These are phyloP conservation scores for Hemithea aestivaria DNA, from an alignment of 2,888 invertebrate genomes.

Conservation along the genomic window DNA sequence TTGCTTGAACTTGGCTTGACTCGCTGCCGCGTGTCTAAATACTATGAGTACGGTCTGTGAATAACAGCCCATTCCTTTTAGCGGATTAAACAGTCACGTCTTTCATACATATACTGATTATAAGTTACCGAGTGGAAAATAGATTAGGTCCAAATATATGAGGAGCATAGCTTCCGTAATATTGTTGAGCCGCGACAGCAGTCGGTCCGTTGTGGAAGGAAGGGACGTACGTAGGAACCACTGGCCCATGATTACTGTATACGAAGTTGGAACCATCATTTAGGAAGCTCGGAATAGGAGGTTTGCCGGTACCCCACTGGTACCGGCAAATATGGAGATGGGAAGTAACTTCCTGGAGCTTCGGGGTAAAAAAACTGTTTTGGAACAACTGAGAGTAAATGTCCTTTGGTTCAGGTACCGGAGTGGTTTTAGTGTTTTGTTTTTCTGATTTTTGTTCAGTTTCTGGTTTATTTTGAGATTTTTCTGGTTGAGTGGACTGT, in stretches of 20 bases:
- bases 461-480: slow-evolving; percentile 2
- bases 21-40: no score
- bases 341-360: slow-evolving; percentile 1
- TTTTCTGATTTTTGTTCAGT: slow-evolving; percentile 4
- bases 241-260: slow-evolving; percentile 30
- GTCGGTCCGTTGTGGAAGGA: slow-evolving; percentile 9
- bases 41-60: no score
- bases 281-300: slow-evolving; percentile 2
- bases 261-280: no score
- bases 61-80: no score
- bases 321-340: slow-evolving; percentile 6
- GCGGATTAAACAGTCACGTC: no score
- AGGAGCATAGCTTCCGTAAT: slow-evolving; percentile 17
- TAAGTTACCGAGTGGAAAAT: no score
- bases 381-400: slow-evolving; percentile 13
- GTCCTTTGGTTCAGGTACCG: slow-evolving; percentile 1
- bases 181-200: slow-evolving; percentile 12
- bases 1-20: no score
- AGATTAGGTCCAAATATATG: slow-evolving; percentile 10
- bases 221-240: slow-evolving; percentile 36
- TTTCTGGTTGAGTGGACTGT: background rate
- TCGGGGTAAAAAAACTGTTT: slow-evolving; percentile 6
- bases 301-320: slow-evolving; percentile 11
- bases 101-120: no score
- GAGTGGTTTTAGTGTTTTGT: slow-evolving; percentile 1